Conservation (phyloP, 2,888 invertebrate genomes). For the Nymphalis urticae region DNA sequence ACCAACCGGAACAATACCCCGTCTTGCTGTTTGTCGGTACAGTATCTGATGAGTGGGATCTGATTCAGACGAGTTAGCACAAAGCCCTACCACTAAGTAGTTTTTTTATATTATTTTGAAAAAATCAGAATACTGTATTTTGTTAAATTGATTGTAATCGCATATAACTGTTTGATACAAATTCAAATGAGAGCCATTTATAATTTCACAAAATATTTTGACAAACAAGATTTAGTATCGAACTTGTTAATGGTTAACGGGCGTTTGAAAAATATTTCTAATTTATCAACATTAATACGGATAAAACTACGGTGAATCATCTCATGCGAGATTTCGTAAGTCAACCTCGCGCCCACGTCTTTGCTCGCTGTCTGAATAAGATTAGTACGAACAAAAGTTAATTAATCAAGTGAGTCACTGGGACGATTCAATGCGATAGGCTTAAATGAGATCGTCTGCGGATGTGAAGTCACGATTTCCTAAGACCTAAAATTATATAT, state of each 20-base stretch:
- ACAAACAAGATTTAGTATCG: conserved; percentile 29
- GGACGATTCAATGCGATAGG: conserved; percentile 34
- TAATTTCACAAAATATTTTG: conserved; percentile 27
- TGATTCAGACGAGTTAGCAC: too few species aligned
- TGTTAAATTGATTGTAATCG: too few species aligned
- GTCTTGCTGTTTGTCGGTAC: too few species aligned
- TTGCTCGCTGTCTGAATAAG: conserved; percentile 43
- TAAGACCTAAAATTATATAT: conserved; percentile 13
- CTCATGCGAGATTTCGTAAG: conserved; percentile 44
- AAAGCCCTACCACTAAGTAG: too few species aligned
- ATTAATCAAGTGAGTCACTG: conserved; percentile 50
- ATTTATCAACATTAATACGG: conserved; percentile 29
- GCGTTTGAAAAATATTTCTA: conserved; percentile 30
- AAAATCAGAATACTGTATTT: too few species aligned
- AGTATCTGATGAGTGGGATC: too few species aligned
- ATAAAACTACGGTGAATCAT: conserved; percentile 38
- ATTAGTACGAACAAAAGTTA: conserved; percentile 47
- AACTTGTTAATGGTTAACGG: conserved; percentile 34
- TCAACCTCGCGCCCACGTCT: conserved; percentile 40
- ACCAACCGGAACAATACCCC: too few species aligned
- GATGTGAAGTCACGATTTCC: conserved; percentile 22
- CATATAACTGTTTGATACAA: neutral
- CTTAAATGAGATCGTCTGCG: conserved; percentile 20
- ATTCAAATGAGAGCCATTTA: conserved; percentile 16
- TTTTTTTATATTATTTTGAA: too few species aligned